Evolutionary conservation across 64 coral and sea anemone genomes (phyloP), one percentile per base, ranked within the genome.

Genomic region (Pocillopora verrucosa): DNA sequence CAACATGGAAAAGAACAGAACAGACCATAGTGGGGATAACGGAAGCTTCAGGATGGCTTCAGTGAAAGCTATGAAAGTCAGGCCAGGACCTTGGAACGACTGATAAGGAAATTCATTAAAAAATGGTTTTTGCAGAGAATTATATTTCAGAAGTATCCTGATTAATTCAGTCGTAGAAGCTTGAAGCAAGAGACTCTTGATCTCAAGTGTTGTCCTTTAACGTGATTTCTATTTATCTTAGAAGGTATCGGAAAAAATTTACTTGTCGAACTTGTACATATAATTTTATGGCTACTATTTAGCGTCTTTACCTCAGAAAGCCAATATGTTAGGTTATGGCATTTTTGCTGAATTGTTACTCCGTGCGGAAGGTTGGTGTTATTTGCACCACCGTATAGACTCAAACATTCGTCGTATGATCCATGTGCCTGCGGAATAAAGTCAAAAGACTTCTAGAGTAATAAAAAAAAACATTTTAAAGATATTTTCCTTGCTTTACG

Each of bases 1-100:
- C 58, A 98, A 76, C 96, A 98, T 98, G 64, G 87, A 93, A 58
- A 98, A 98, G 84, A 98, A 93, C 62, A 98, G 62, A 16, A 91
- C 92, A 4, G 96, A 83, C 96, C 96, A 98, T 1, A 95, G 77
- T 59, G 87, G 96, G 13, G 96, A 88, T 4, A 92, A 36, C 2
- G 96, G 96, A 58, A 98, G 76, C 63, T 86, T 95, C 0, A 92
- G 88, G 10, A 98, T 98, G 17, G 96, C 96, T 80, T 98, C 96
- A 13, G 96, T 98, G 34, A 98, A 98, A 14, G 96, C 96, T 57
- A 98, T 98, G 56, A 98, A 98, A 14, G 96, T 95, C 41, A 98
- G 60, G 16, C 96, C 96, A n/a, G 96, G 93, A 34, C 96, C 96
- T 86, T 85, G 69, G 35, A 94, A 94, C 41, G 92, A 89, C 96